Base-by-base conservation (phyloP, 2,113 vertebrate genomes). In the Dasypus novemcinctus region DNA sequence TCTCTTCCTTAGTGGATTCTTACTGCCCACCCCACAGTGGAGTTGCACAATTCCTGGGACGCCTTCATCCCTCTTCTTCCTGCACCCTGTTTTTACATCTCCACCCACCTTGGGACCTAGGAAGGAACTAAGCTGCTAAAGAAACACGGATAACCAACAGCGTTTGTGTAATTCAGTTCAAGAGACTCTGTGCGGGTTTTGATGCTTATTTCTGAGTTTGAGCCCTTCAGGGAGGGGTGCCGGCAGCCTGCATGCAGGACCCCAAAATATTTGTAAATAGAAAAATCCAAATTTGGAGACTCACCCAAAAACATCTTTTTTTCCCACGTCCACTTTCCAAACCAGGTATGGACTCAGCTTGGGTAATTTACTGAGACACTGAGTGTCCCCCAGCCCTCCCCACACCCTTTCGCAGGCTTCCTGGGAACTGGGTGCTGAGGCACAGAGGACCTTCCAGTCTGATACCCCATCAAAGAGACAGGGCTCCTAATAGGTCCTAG, bases 271-370 rank as follows among this genome's bases (percentile, higher is more conserved):
- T 11, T 52, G 68, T 33, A 87, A 63, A 68, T 81, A 36, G 31
- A 94, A 96, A 68, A 63, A 33, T 43, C 63, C 18, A 52, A 41
- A 61, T 59, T 52, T 59, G 69, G 61, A 79, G 52, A 85, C 14
- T 86, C 21, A 86, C 49, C 3, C 23, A 79, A 94, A 63, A 88
- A 18, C 4, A 57, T 17, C 20, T 5, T 59, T 36, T n/a, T n/a
- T 8, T 9, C 10, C 18, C 36, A 59, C 74, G 90, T 31, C 54
- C 57, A 31, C 52, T 84, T 89, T 13, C 43, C 4, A 61, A 69
- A 61, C 54, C 59, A 27, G 33, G 31, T 38, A 52, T 14, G 15
- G 54, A 57, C 85, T 84, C 38, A 52, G 69, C 11, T 63, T 14
- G 15, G 43, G 31, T 38, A 27, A 46, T 59, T 23, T 25, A 78